Percentiles rank a stretch among this genome's conserved stretches.
Evolutionary conservation across 2,888 invertebrate genomes (phyloP).

Genomic region (Drosophila monieri): DNA sequence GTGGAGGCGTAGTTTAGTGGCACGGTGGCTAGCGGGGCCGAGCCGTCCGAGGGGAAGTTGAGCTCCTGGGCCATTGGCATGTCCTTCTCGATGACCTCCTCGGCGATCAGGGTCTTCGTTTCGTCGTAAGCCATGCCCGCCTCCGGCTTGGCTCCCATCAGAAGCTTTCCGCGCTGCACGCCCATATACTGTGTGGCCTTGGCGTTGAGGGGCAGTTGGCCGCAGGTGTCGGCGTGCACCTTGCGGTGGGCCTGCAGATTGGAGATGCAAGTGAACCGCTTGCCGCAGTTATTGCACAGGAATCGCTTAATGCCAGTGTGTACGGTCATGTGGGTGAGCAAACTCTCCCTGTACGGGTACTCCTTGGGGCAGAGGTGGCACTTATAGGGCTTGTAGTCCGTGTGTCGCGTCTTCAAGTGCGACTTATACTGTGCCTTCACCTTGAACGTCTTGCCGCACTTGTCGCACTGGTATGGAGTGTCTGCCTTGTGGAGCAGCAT

Average conservation of each 20-base stretch:
- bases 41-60: slow-evolving; percentile 77
- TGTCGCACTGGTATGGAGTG: slow-evolving; percentile 81
- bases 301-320: slow-evolving; percentile 85
- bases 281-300: slow-evolving; percentile 85
- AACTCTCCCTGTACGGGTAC: slow-evolving; percentile 85
- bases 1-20: slow-evolving; percentile 75
- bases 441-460: slow-evolving; percentile 82
- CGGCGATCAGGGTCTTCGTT: slow-evolving; percentile 78
- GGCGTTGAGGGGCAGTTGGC: slow-evolving; percentile 81
- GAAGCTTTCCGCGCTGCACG: slow-evolving; percentile 80
- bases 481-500: slow-evolving; percentile 84
- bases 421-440: slow-evolving; percentile 83
- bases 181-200: slow-evolving; percentile 83
- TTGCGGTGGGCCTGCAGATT: slow-evolving; percentile 85
- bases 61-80: slow-evolving; percentile 79
- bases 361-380: slow-evolving; percentile 84
- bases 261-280: slow-evolving; percentile 85
- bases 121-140: slow-evolving; percentile 81
- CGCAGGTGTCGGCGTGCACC: slow-evolving; percentile 84
- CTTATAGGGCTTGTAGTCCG: slow-evolving; percentile 85
- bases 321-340: slow-evolving; percentile 85
- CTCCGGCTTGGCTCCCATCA: slow-evolving; percentile 82
- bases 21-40: slow-evolving; percentile 74
- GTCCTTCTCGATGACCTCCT: slow-evolving; percentile 80
- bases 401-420: slow-evolving; percentile 83